Evolutionary conservation across 2,888 invertebrate genomes (phyloP).

Genomic region (Lasioglossum vierecki): DNA sequence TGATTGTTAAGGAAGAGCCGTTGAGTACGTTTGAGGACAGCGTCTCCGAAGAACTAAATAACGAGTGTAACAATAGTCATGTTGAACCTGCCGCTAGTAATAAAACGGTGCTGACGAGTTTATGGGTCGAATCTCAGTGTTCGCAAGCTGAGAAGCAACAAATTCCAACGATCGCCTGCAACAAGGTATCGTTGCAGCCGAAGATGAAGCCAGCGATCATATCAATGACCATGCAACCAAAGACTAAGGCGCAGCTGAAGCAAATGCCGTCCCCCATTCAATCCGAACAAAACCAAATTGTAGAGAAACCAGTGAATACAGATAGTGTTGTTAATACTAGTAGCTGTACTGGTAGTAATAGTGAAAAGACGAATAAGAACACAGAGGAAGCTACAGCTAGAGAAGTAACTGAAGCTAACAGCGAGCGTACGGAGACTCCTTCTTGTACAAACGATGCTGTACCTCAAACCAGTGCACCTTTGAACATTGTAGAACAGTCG

Average conservation of each 20-base stretch:
- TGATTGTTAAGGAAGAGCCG: constrained; percentile 53
- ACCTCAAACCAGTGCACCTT: constrained; percentile 3
- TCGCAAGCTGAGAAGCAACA: neutral
- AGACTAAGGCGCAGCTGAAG: constrained; percentile 78
- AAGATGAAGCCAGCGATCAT: constrained; percentile 14
- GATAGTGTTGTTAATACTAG: neutral
- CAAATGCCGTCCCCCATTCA: constrained; percentile 70
- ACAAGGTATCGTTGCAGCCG: constrained; percentile 8
- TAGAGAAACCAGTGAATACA: neutral
- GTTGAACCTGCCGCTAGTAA: neutral
- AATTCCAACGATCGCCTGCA: neutral
- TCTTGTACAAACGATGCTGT: neutral
- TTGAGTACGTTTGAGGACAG: neutral
- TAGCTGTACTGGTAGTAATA: neutral
- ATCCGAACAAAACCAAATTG: constrained; percentile 12
- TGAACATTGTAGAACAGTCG: neutral
- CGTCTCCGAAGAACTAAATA: neutral
- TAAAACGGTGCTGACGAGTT: neutral
- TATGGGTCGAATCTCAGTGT: neutral
- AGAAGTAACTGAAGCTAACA: neutral
- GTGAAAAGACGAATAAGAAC: neutral
- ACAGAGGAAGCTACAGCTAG: constrained; percentile 8
- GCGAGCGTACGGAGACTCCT: neutral
- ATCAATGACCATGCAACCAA: constrained; percentile 49
- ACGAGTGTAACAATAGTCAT: neutral